Base-by-base conservation (phyloP, 2,797 vertebrate genomes). In the Trachops cirrhosus region DNA sequence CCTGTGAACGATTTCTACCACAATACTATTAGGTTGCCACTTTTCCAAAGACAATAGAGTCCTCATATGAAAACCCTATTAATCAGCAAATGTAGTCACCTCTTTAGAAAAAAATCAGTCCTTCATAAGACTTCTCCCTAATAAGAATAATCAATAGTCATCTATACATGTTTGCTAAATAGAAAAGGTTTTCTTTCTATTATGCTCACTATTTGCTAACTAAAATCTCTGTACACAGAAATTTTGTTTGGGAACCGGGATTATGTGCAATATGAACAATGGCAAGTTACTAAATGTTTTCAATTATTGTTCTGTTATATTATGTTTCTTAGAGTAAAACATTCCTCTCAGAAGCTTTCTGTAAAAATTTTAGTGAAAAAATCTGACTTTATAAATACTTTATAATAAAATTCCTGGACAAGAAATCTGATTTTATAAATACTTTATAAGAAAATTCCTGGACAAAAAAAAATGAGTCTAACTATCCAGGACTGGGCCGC, bases 321-420 rank as follows among this genome's bases (percentile, higher is more conserved):
- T 86, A 12, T 2, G 71, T 89, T 37, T 91, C 19, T 70, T 15
- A 41, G 9, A 52, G 19, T 73, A 16, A 70, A 86, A 96, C 2
- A 89, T 71, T 34, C 11, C 82, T 75, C 9, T 52, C 96, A 75
- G 92, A 96, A 90, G 6, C 21, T 97, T 96, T 86, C 39, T 94
- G 19, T 57, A 24, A 97, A 98, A 98, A 89, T 82, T 94, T 82
- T 97, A 87, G 95, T 89, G 57, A 57, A 85, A 94, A 96, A 82
- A 59, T 89, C 37, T 14, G 50, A 97, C 52, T 68, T 95, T 97
- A 96, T 16, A 18, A 83, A 75, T 82, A 74, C 1, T 95, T 97
- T 70, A 86, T 89, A 96, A 88, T 73, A 92, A 96, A 84, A 75
- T 57, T 71, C 37, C 32, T 39, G n/a, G 52, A 24, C 52, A 86